Evolutionary conservation across 2,797 vertebrate species (phyloP).

Genomic region (Brachyrhaphis roseni): DNA sequence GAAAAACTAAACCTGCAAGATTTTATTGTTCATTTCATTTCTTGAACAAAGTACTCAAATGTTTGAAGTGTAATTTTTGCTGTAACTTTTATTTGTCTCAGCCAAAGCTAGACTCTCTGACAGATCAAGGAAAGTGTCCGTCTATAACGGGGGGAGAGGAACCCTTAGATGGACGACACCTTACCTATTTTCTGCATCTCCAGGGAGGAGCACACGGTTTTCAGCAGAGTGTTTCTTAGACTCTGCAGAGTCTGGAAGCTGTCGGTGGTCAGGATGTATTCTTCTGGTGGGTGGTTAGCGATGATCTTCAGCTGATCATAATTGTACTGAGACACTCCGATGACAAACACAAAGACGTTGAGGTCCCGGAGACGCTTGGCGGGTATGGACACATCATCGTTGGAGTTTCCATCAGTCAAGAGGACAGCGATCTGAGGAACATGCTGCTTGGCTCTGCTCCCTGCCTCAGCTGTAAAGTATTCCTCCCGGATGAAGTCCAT

Average conservation of each 20-base stretch:
- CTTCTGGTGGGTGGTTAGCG: conserved; percentile 75
- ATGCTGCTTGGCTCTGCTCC: conserved; percentile 64
- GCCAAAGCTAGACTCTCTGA: too few species aligned
- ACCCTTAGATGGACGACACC: neutral
- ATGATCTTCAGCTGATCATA: conserved; percentile 61
- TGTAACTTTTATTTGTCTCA: too few species aligned
- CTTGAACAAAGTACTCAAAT: too few species aligned
- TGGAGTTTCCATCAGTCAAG: conserved; percentile 78
- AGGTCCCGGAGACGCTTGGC: conserved; percentile 65
- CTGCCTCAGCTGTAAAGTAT: conserved; percentile 69
- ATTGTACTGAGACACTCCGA: conserved; percentile 58
- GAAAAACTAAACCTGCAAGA: too few species aligned
- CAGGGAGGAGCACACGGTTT: conserved; percentile 71
- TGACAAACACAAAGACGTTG: conserved; percentile 75
- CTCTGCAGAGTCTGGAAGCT: conserved; percentile 68
- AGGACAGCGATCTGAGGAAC: conserved; percentile 82
- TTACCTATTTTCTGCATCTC: conserved; percentile 72
- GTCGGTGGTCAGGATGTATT: conserved; percentile 67
- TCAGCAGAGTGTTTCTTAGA: conserved; percentile 54
- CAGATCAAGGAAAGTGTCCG: too few species aligned
- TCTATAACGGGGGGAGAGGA: too few species aligned
- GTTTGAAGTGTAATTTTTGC: too few species aligned
- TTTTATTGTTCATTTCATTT: too few species aligned
- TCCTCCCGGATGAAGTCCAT: conserved; percentile 64
- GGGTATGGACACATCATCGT: conserved; percentile 60